A percentile compares a stretch with the other conserved stretches of the same genome.
These are phyloP conservation scores for Perdita meconis DNA, from an alignment of 2,888 invertebrate species.

Conservation along the genomic window DNA sequence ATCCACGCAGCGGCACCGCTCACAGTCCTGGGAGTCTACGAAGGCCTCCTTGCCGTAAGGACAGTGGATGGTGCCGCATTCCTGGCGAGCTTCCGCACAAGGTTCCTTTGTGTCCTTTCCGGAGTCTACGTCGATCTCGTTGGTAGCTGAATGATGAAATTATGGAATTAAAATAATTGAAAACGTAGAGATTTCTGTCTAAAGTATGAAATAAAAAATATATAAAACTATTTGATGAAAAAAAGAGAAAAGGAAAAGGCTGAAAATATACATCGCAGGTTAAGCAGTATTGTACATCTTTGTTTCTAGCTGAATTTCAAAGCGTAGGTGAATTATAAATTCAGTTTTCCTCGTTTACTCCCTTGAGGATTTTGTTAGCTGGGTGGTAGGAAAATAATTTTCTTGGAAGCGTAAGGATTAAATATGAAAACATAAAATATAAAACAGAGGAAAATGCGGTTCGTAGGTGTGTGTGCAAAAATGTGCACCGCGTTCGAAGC, in stretches of 20 bases:
- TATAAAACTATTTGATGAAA: background rate
- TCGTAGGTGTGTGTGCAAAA: background rate
- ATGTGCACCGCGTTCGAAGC: slow-evolving; percentile 28
- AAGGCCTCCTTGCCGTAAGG: slow-evolving; percentile 89
- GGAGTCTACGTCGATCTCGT: slow-evolving; percentile 83
- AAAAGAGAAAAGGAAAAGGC: background rate
- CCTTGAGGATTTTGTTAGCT: background rate
- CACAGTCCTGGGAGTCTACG: slow-evolving; percentile 88
- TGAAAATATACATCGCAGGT: background rate
- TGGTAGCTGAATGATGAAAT: slow-evolving; percentile 74
- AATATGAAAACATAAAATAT: slow-evolving; percentile 2
- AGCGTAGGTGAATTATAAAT: background rate
- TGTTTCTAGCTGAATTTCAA: background rate
- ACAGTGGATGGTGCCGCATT: slow-evolving; percentile 89
- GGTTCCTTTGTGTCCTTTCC: slow-evolving; percentile 81
- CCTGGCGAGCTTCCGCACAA: slow-evolving; percentile 86
- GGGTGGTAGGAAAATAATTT: background rate
- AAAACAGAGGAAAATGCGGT: slow-evolving; percentile 10
- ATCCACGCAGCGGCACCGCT: slow-evolving; percentile 90
- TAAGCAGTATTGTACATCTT: slow-evolving; percentile 23
- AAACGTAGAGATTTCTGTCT: too few species aligned
- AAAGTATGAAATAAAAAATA: background rate
- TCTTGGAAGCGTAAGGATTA: slow-evolving; percentile 4
- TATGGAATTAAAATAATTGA: background rate
- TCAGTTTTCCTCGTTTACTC: background rate